These are phyloP conservation scores for Xenopus petersii DNA, from an alignment of 2,797 vertebrate species.

Conservation along the genomic window DNA sequence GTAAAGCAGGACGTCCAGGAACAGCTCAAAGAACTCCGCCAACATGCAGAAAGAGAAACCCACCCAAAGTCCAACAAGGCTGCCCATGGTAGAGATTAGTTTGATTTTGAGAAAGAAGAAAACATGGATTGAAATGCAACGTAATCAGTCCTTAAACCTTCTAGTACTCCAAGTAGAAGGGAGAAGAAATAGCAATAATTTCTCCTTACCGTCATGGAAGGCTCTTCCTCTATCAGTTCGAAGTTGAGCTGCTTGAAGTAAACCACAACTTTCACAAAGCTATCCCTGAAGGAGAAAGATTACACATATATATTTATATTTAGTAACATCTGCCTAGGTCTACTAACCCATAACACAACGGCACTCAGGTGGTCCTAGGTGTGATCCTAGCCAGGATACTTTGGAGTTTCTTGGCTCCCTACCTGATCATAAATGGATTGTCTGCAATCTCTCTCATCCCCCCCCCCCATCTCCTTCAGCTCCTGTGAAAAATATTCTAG, in stretches of 20 bases:
- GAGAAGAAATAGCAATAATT: neutral
- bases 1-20: conserved; percentile 43
- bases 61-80: conserved; percentile 51
- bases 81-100: conserved; percentile 51
- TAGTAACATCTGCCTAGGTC: too few relatives aligned
- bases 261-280: conserved; percentile 51
- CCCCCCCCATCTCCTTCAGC: conserved; percentile 48
- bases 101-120: conserved; percentile 36
- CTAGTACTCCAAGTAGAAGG: too few relatives aligned
- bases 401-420: neutral
- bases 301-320: too few relatives aligned
- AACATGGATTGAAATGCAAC: too few relatives aligned
- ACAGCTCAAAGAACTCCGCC: conserved; percentile 50
- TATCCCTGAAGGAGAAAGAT: conserved; percentile 38
- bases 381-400: too few relatives aligned
- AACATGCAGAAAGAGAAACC: conserved; percentile 51
- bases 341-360: too few relatives aligned
- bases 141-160: too few relatives aligned
- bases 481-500: conserved; percentile 50
- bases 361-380: too few relatives aligned
- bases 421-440: conserved; percentile 45
- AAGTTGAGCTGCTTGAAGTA: conserved; percentile 53
- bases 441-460: conserved; percentile 41
- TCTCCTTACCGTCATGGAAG: conserved; percentile 47
- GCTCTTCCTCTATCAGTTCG: conserved; percentile 50